Base-by-base conservation (phyloP, 2,888 invertebrate species). In the Euclidia mi region DNA sequence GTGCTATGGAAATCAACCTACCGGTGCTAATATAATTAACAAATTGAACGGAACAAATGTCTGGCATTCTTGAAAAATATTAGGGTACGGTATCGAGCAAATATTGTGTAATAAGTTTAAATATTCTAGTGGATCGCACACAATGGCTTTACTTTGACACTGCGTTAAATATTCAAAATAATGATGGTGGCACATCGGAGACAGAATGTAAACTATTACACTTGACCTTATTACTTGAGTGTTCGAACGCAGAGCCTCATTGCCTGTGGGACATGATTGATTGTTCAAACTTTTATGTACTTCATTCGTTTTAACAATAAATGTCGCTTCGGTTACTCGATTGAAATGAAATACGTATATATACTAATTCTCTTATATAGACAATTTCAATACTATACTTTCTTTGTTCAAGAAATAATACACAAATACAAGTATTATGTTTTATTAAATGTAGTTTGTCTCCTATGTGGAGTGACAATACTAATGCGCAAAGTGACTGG, bases 161-260 rank as follows among this genome's bases (percentile, higher is more conserved):
- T 10, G 28, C 15, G 17, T 46, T 35, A 17, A 37, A 46, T 37
- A 46, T 46, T 37, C 28, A 46, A 28, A 35, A 18, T 37, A 37
- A 37, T 18, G 14, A 17, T 37, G 37, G 37, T n/a, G 17, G 3
- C 1, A 37, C 17, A 34, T 47, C 4, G 28, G 40, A 18, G 25
- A 25, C 17, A 37, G 32, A 35, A 58, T 44, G 40, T 51, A 25
- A 47, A 52, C 55, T 64, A 64, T 56, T 70, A 60, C 65, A 58
- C 53, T 67, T 51, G 72, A 67, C 64, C 65, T 34, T 60, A 51
- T 49, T 53, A 56, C 41, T 71, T 62, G 64, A 48, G 57, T 50
- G 31, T 35, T 56, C 34, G 44, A 34, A 45, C 59, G 17, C 46
- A 34, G 42, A 55, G 56, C 46, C 50, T 48, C 51, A 43, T 17